Conservation (phyloP, 64 coral and sea anemone genomes). For the Anthopleura sola region DNA sequence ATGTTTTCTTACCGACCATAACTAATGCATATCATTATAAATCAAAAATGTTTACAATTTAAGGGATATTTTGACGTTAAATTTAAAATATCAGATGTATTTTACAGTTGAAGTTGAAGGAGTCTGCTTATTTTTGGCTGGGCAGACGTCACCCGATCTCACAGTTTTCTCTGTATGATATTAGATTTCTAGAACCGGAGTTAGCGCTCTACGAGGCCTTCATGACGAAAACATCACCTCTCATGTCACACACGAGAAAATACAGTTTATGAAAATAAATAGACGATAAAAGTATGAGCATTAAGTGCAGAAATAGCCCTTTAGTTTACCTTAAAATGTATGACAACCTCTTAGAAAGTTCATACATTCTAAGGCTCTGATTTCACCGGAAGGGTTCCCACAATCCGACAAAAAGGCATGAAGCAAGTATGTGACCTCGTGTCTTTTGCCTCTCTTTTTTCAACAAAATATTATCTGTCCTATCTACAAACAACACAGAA, state of each 20-base stretch:
- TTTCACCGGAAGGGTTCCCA: neutral
- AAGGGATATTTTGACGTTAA: neutral
- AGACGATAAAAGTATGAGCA: neutral
- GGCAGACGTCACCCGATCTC: neutral
- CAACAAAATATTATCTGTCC: neutral
- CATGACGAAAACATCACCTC: neutral
- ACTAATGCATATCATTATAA: neutral
- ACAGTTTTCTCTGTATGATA: neutral
- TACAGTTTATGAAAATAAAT: conserved; percentile 7
- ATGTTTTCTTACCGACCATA: neutral
- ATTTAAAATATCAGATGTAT: neutral
- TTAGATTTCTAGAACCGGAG: neutral
- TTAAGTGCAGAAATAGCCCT: neutral
- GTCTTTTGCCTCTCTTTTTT: neutral
- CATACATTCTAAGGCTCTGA: neutral
- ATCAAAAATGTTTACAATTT: neutral
- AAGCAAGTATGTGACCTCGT: conserved; percentile 8
- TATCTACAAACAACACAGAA: neutral
- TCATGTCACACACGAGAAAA: neutral
- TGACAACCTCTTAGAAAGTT: neutral
- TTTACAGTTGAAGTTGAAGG: neutral
- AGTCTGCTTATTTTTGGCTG: neutral
- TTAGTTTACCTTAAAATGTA: neutral
- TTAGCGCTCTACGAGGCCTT: too few relatives aligned
- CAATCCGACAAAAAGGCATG: neutral